These are phyloP conservation scores for Ennomos quercinarius DNA, from an alignment of 2,888 invertebrate genomes.

Conservation along the genomic window DNA sequence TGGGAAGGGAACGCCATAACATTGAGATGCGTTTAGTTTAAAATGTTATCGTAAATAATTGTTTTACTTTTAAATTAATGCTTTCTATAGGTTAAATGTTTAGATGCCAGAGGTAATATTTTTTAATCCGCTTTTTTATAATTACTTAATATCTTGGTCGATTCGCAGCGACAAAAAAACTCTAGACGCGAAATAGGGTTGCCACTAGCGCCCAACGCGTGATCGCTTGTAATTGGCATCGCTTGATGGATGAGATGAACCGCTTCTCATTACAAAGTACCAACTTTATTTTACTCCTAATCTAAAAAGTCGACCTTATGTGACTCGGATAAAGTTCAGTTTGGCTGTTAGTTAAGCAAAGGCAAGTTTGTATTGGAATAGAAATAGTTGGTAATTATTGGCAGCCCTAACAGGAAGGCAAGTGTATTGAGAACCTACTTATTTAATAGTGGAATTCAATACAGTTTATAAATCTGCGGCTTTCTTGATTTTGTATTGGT, in stretches of 20 bases:
- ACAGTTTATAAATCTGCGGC: constrained; percentile 31
- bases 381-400: constrained; percentile 61
- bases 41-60: too few species aligned
- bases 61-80: too few species aligned
- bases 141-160: constrained; percentile 37
- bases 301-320: constrained; percentile 33
- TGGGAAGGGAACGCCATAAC: too few species aligned
- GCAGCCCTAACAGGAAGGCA: constrained; percentile 52
- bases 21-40: too few species aligned
- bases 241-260: constrained; percentile 59
- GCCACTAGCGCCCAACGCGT: constrained; percentile 62
- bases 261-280: constrained; percentile 60
- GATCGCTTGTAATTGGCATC: constrained; percentile 77
- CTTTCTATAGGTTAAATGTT: too few species aligned
- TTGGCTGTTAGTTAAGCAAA: neutral
- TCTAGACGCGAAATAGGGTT: constrained; percentile 53
- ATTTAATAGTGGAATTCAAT: constrained; percentile 39
- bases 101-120: too few species aligned
- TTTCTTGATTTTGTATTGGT: constrained; percentile 8
- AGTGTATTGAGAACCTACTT: constrained; percentile 37
- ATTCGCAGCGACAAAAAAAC: constrained; percentile 41
- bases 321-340: constrained; percentile 21
- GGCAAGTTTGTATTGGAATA: constrained; percentile 32
- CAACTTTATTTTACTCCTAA: constrained; percentile 42
- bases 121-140: too few species aligned